Conservation (phyloP, 2,797 vertebrate species). For the Parambassis ranga region DNA sequence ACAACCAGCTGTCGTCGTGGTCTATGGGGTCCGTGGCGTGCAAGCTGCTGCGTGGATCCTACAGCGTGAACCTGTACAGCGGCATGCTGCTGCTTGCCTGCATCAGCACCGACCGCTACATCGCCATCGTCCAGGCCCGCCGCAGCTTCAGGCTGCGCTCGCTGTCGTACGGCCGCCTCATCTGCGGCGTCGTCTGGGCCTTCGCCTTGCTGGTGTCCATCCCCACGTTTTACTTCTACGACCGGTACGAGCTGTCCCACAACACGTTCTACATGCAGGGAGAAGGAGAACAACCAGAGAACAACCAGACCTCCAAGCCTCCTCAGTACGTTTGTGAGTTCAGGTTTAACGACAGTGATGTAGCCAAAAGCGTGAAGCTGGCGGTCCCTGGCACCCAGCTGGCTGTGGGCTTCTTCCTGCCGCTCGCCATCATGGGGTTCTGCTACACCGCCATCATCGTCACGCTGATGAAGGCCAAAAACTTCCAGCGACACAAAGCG, state of each 20-base stretch:
- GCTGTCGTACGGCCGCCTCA: conserved; percentile 70
- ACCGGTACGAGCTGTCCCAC: conserved; percentile 64
- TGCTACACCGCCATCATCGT: conserved; percentile 84
- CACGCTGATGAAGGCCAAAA: conserved; percentile 83
- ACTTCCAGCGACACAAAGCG: conserved; percentile 88
- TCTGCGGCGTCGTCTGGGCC: conserved; percentile 83
- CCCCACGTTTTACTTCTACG: conserved; percentile 80
- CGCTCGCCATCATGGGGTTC: conserved; percentile 84
- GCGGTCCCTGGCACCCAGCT: conserved; percentile 80
- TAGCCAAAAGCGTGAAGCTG: conserved; percentile 72
- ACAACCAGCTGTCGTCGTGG: conserved; percentile 84
- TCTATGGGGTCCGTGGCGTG: conserved; percentile 80
- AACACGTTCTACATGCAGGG: rapidly evolving
- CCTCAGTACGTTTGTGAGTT: conserved; percentile 80
- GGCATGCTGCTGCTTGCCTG: conserved; percentile 90
- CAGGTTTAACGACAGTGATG: conserved; percentile 19
- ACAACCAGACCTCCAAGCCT: rapidly evolving
- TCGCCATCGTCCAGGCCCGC: conserved; percentile 90
- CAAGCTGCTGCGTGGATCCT: conserved; percentile 85
- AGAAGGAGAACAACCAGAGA: rapidly evolving
- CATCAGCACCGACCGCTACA: conserved; percentile 89
- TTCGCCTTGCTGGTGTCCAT: conserved; percentile 79
- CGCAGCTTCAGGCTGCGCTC: conserved; percentile 85
- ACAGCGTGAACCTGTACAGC: conserved; percentile 90
- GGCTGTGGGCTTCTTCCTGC: conserved; percentile 86